Conservation (phyloP, 2,113 vertebrate species). For the Mormyrus lacerda region DNA sequence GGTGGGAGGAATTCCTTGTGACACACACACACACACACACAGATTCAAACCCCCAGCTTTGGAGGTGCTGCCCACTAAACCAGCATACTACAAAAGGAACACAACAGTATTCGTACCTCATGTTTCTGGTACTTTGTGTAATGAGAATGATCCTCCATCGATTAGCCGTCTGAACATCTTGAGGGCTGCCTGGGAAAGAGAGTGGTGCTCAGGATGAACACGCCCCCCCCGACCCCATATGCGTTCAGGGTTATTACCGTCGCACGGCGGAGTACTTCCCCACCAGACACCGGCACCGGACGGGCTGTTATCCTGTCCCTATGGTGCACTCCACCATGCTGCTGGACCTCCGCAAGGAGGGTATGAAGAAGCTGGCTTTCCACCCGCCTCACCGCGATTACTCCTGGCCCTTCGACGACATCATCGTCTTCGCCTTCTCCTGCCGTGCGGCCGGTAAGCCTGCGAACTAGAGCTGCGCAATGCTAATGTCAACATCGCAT, state of each 20-base stretch:
- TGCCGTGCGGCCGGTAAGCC: conserved; percentile 74
- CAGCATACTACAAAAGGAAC: not conserved
- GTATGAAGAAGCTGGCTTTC: conserved; percentile 71
- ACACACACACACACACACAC: not conserved
- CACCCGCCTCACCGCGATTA: conserved; percentile 83
- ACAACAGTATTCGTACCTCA: not conserved
- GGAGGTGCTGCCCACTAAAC: not conserved
- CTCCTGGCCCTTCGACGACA: conserved; percentile 91
- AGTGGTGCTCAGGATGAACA: not conserved
- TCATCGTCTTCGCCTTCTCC: conserved; percentile 89
- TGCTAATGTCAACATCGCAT: not conserved
- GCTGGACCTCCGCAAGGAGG: conserved; percentile 73
- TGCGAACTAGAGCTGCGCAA: not conserved
- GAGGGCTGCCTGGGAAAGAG: not conserved
- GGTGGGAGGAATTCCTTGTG: not conserved
- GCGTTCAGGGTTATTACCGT: conserved; percentile 80
- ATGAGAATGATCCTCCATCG: not conserved
- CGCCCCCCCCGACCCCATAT: not conserved
- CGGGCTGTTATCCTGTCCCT: conserved; percentile 78
- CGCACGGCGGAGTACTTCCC: conserved; percentile 90
- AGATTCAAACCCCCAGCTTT: not conserved
- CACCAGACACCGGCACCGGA: conserved; percentile 77
- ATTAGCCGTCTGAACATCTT: not conserved
- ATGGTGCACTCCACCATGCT: conserved; percentile 91
- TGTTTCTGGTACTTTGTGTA: not conserved